Evolutionary conservation across 2,888 invertebrate genomes (phyloP).

Genomic region (Rhyacophila evoluta): DNA sequence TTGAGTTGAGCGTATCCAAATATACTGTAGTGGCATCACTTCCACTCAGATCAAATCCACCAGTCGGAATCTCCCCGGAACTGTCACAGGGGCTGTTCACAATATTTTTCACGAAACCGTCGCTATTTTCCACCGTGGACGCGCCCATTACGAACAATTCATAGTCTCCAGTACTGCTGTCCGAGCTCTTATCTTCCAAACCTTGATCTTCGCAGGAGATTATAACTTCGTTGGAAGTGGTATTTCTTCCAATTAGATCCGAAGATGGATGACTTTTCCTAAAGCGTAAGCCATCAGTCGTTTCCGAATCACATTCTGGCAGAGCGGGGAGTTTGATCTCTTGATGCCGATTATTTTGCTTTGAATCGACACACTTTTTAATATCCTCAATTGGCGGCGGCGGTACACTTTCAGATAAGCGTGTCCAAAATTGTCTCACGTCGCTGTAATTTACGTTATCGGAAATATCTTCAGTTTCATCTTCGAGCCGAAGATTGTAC

Average conservation of each 20-base stretch:
- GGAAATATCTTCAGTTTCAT: neutral
- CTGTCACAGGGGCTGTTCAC: neutral
- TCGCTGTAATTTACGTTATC: neutral
- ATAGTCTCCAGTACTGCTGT: neutral
- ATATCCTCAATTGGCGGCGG: constrained; percentile 41
- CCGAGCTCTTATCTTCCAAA: neutral
- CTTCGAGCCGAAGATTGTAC: neutral
- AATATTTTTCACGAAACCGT: neutral
- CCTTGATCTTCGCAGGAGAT: neutral
- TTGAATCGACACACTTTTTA: neutral
- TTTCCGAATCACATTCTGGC: neutral
- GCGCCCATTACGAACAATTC: neutral
- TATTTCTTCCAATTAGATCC: neutral
- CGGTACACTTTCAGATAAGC: constrained; percentile 49
- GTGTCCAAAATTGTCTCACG: constrained; percentile 38
- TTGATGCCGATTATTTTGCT: neutral
- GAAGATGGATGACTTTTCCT: neutral
- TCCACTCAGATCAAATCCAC: neutral
- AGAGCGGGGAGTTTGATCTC: neutral
- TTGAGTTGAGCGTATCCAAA: neutral
- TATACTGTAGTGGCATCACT: neutral
- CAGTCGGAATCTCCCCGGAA: neutral
- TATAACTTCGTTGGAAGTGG: neutral
- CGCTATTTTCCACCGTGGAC: constrained; percentile 5
- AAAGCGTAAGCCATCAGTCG: too few species aligned